Evolutionary conservation across 2,113 vertebrate genomes (phyloP).

Genomic region (Acanthisitta chloris): DNA sequence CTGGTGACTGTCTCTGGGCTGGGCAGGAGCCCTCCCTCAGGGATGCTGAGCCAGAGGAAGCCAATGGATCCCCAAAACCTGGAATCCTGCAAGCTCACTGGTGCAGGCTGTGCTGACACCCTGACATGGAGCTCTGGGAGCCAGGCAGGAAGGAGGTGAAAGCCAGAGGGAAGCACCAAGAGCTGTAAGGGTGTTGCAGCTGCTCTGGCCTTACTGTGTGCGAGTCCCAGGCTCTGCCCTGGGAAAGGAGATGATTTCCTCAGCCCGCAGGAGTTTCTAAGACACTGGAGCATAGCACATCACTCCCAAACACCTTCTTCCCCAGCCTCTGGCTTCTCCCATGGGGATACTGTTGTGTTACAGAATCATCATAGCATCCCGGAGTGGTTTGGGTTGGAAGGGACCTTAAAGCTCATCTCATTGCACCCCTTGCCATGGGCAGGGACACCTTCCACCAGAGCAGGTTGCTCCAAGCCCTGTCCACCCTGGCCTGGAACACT

Average conservation of each 20-base stretch:
- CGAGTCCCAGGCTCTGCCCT: neutral
- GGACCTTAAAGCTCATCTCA: rapidly evolving
- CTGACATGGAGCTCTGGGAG: neutral
- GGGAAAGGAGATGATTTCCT: neutral
- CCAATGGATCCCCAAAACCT: neutral
- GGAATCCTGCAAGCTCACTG: neutral
- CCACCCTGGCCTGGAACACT: neutral
- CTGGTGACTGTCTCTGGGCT: neutral
- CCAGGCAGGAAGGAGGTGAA: neutral
- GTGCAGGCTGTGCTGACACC: neutral
- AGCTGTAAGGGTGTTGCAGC: neutral
- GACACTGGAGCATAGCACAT: neutral
- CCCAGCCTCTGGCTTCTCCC: neutral
- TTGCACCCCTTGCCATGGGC: neutral
- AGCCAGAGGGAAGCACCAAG: neutral
- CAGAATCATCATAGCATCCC: neutral
- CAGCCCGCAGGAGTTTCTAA: neutral
- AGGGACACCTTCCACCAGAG: neutral
- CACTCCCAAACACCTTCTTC: neutral
- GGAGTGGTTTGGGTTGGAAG: neutral
- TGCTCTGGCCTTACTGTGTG: neutral
- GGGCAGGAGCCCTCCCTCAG: neutral
- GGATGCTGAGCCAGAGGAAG: neutral
- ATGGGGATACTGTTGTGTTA: neutral
- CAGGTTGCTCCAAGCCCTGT: neutral